Evolutionary conservation across 2,797 vertebrate species (phyloP), one percentile per base, ranked within the genome.

Genomic region (Orestias chungarensis): DNA sequence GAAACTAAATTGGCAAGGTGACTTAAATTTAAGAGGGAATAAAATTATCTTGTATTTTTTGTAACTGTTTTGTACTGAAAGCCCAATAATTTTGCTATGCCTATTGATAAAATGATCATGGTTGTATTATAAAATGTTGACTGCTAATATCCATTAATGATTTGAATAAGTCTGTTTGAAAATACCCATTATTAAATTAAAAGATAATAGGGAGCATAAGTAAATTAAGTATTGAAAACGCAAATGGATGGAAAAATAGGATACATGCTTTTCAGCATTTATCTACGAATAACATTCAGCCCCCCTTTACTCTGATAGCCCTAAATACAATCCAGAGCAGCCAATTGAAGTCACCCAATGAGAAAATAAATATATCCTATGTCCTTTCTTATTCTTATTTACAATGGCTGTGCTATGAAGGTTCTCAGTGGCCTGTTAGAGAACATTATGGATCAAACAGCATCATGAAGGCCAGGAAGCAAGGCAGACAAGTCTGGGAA

Each of bases 21-120:
- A 31, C 67, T 71, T 76, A 25, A 11, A 6, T 57, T 68, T 42
- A 50, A 65, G 49, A 46, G 66, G 62, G 14, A 20, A 29, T 40
- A 2, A 0, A 38, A 73, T 47, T 3, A 55, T 44, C 10, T 35
- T 25, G 4, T 4, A n/a, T 50, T 75, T 82, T 44, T 71, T n/a
- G 12, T 0, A 29, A 4, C 27, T 49, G 11, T 43, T 76, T 74
- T 68, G 14, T 57, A 11, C 49, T 29, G 3, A 78, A 75, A 52
- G 69, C 40, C 73, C 42, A 25, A 49, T 46, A 11, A 49, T 35
- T 66, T 38, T 40, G 38, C 57, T 70, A 3, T 46, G 33, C 29
- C 29, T 3, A 14, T 12, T 25, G n/a, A n/a, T n/a, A n/a, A n/a
- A n/a, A n/a, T 5, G 35, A 20, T 59, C 43, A 25, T 23, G 18